Conservation (phyloP, 2,888 invertebrate genomes). For the Coremacera marginata region DNA sequence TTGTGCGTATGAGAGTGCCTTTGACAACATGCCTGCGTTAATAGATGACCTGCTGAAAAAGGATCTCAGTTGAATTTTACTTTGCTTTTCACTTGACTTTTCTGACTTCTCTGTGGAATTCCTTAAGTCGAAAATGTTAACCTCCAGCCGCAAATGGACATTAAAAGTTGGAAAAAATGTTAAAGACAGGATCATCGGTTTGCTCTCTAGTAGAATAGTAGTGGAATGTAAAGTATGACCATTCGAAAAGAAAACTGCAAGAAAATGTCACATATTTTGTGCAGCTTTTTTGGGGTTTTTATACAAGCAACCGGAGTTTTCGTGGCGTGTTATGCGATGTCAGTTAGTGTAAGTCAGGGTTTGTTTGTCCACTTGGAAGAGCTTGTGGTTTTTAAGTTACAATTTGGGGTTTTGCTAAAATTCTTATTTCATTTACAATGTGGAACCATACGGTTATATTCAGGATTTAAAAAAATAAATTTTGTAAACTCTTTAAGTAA, state of each 20-base stretch:
- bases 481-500: too few species aligned
- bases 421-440: too few species aligned
- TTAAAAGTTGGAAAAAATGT: conserved; percentile 49
- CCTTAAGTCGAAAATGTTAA: conserved; percentile 53
- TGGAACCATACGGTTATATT: too few species aligned
- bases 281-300: neutral
- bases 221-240: too few species aligned
- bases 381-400: too few species aligned
- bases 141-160: conserved; percentile 60
- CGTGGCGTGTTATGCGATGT: too few species aligned
- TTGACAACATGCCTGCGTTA: conserved; percentile 8
- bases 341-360: too few species aligned
- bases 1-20: neutral
- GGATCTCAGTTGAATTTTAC: neutral
- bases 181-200: neutral
- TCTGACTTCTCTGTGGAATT: conserved; percentile 50
- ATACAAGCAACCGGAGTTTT: too few species aligned
- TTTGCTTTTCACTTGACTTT: conserved; percentile 30
- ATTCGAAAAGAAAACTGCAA: neutral
- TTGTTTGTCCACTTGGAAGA: too few species aligned
- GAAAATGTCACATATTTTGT: conserved; percentile 14
- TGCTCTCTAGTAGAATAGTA: too few species aligned
- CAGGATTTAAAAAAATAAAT: too few species aligned
- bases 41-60: conserved; percentile 20
- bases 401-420: too few species aligned